These are phyloP conservation scores for Acanthacorydalis orientalis DNA, from an alignment of 2,888 invertebrate species.

Conservation along the genomic window DNA sequence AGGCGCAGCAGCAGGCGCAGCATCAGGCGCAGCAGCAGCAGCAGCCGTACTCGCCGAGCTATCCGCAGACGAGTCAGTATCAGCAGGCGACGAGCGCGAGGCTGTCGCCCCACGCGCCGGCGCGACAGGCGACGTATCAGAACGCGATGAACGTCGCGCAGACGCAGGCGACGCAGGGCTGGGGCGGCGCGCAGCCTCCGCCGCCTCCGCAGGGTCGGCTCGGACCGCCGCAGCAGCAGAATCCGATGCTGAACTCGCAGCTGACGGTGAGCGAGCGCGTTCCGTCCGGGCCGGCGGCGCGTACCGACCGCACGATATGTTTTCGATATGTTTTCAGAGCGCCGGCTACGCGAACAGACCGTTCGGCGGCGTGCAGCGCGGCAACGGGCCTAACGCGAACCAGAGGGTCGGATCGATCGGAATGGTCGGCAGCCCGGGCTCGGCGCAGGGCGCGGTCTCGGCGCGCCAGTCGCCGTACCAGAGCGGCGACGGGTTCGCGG, in stretches of 20 bases:
- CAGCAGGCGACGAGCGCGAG: constrained; percentile 21
- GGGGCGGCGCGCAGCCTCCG: constrained; percentile 11
- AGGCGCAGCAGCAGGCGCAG: constrained; percentile 14
- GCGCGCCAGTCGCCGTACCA: constrained; percentile 37
- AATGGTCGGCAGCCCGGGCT: constrained; percentile 32
- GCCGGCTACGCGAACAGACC: constrained; percentile 2
- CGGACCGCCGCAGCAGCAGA: constrained; percentile 58
- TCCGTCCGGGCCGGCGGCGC: no score
- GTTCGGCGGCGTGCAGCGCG: constrained; percentile 8
- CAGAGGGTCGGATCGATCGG: constrained; percentile 23
- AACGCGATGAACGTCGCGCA: background rate
- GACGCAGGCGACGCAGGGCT: background rate
- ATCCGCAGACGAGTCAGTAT: constrained; percentile 4
- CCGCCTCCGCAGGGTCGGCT: constrained; percentile 33
- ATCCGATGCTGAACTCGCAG: constrained; percentile 80
- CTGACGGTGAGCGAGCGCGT: constrained; percentile 43
- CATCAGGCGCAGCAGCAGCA: constrained; percentile 16
- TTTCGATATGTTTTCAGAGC: constrained; percentile 1
- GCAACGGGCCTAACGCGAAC: constrained; percentile 13
- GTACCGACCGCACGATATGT: background rate
- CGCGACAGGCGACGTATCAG: background rate
- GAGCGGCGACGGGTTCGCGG: constrained; percentile 16
- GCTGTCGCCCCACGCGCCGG: constrained; percentile 35
- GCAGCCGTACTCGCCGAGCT: constrained; percentile 6
- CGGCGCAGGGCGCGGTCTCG: constrained; percentile 29